Conservation (phyloP, 2,797 vertebrate species). For the Hoplostethus mediterraneus region DNA sequence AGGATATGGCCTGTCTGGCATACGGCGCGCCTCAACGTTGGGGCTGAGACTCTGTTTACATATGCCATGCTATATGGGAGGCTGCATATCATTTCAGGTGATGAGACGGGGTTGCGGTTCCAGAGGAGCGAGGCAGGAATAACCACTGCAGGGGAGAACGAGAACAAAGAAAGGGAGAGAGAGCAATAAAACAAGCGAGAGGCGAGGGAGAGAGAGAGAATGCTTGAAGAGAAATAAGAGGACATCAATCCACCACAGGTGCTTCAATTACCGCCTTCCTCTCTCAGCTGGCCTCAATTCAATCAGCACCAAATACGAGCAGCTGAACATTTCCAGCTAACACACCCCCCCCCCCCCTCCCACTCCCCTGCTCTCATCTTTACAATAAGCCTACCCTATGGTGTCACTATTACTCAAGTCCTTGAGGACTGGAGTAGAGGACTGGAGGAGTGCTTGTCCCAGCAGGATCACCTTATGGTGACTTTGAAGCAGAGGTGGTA, state of each 20-base stretch:
- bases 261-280: conserved; percentile 64
- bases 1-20: conserved; percentile 30
- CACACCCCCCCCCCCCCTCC: conserved; percentile 34
- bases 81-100: conserved; percentile 50
- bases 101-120: conserved; percentile 33
- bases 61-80: conserved; percentile 30
- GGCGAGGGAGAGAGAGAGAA: conserved; percentile 21
- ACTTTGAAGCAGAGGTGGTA: conserved; percentile 38
- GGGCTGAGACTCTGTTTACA: conserved; percentile 51
- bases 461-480: conserved; percentile 56
- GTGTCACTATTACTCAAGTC: conserved; percentile 25
- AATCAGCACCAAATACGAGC: conserved; percentile 66
- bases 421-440: conserved; percentile 22
- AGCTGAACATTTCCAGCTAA: conserved; percentile 51
- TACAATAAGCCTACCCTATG: conserved; percentile 42
- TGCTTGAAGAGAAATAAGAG: conserved; percentile 58
- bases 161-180: conserved; percentile 3
- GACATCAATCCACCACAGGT: conserved; percentile 68
- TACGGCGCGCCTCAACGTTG: conserved; percentile 22
- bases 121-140: conserved; percentile 31
- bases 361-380: conserved; percentile 22
- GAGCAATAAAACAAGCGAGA: conserved; percentile 25
- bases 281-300: conserved; percentile 61
- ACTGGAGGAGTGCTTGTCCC: conserved; percentile 40
- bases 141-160: conserved; percentile 37